A percentile compares a stretch with the other conserved stretches of the same genome.
phyloP scores from a whole-genome alignment of 2,797 vertebrate genomes.

The Spatula clypeata region DNA sequence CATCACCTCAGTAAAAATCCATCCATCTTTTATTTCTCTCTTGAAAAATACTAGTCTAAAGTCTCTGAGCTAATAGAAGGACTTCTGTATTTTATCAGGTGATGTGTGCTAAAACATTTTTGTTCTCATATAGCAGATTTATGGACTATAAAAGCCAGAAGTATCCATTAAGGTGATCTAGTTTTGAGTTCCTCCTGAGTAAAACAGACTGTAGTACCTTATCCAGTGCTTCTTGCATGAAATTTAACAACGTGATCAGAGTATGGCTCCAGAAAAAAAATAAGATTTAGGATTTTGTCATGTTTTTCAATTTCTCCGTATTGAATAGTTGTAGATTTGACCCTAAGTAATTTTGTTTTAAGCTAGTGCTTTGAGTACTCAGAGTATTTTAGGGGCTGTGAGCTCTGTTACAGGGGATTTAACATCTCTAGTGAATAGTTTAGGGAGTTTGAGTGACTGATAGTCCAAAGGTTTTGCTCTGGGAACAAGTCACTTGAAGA shows the following conservation, averaged over 20 bases:
- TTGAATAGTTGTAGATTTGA: not conserved
- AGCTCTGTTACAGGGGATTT: not conserved
- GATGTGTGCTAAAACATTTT: slow-evolving; percentile 22
- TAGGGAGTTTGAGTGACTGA: not conserved
- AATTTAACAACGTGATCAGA: not conserved
- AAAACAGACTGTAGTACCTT: not conserved
- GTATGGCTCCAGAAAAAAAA: not conserved
- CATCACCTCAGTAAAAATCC: not conserved
- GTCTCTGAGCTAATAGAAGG: not conserved
- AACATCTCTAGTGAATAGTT: not conserved
- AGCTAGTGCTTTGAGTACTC: not conserved
- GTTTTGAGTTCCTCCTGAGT: not conserved
- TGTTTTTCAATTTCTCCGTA: not conserved
- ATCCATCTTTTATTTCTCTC: slow-evolving; percentile 11
- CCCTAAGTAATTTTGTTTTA: not conserved
- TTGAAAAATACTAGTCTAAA: not conserved
- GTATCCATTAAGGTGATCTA: slow-evolving; percentile 42
- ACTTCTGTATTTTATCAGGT: slow-evolving; percentile 23
- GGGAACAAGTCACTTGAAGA: not conserved
- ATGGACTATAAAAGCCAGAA: slow-evolving; percentile 47
- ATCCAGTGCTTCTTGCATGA: not conserved
- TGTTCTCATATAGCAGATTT: slow-evolving; percentile 36
- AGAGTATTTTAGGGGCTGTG: not conserved
- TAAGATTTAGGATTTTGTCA: rapidly evolving
- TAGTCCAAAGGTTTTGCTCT: not conserved